phyloP scores from a whole-genome alignment of 1,140 invertebrate species.

The Sitophilus oryzae region DNA sequence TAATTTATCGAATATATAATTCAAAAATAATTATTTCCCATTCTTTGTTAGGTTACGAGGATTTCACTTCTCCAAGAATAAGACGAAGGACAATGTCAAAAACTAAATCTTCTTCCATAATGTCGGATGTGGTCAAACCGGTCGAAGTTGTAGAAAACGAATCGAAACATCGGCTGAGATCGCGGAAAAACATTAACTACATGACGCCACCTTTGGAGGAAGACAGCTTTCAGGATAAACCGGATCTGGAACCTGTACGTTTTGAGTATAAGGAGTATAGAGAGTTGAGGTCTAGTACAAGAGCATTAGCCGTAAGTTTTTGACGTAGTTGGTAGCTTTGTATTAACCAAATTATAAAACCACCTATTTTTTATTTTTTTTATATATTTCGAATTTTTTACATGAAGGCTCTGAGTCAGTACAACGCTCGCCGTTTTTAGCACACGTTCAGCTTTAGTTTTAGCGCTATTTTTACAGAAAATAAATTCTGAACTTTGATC shows the following conservation, averaged over 20 bases:
- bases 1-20: too few relatives aligned
- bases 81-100: constrained; percentile 31
- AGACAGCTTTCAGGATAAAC: constrained; percentile 34
- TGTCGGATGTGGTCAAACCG: constrained; percentile 33
- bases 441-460: too few relatives aligned
- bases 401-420: too few relatives aligned
- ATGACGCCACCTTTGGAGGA: constrained; percentile 34
- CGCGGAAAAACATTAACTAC: constrained; percentile 37
- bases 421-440: too few relatives aligned
- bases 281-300: constrained; percentile 32
- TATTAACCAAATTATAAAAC: background rate
- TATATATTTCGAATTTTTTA: too few relatives aligned
- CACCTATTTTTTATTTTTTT: too few relatives aligned
- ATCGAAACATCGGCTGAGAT: constrained; percentile 31
- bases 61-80: constrained; percentile 21
- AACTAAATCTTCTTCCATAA: constrained; percentile 32
- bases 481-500: too few relatives aligned
- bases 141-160: constrained; percentile 31
- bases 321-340: constrained; percentile 12
- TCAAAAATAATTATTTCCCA: too few relatives aligned
- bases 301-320: constrained; percentile 33
- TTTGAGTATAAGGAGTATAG: constrained; percentile 28
- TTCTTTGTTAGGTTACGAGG: constrained; percentile 24
- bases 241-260: constrained; percentile 19
- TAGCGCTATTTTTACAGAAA: too few relatives aligned